These are phyloP conservation scores for Denticeps clupeoides DNA, from an alignment of 2,797 vertebrate species.

Conservation along the genomic window DNA sequence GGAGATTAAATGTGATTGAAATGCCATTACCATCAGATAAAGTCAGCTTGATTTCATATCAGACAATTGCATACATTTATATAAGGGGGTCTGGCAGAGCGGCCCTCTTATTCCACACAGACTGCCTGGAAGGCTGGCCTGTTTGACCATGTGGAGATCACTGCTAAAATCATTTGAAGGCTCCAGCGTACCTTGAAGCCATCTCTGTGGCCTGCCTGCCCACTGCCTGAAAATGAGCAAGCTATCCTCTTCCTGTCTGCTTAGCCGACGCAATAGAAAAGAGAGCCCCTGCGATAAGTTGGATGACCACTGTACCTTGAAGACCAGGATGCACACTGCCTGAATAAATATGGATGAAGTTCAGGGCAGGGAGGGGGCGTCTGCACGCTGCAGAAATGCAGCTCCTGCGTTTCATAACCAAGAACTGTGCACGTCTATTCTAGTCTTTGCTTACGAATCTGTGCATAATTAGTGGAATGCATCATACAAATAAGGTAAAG, in stretches of 20 bases:
- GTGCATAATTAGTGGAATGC: no score
- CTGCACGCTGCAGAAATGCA: background rate
- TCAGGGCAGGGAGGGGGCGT: no score
- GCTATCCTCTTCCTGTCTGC: slow-evolving; percentile 10
- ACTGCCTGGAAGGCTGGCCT: slow-evolving; percentile 10
- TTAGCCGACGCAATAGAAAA: background rate
- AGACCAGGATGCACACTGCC: background rate
- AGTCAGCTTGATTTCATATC: slow-evolving; percentile 20
- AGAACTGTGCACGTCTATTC: background rate
- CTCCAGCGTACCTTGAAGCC: slow-evolving; percentile 21
- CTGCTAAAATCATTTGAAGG: slow-evolving; percentile 22
- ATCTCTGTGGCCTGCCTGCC: slow-evolving; percentile 17
- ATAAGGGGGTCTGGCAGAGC: background rate
- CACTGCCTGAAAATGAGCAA: slow-evolving; percentile 10
- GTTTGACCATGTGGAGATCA: slow-evolving; percentile 15
- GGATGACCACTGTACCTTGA: slow-evolving; percentile 3
- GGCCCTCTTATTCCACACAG: no score
- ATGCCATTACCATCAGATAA: slow-evolving; percentile 46
- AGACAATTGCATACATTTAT: slow-evolving; percentile 16
- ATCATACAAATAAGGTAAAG: no score
- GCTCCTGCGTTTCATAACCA: background rate
- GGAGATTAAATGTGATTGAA: slow-evolving; percentile 43
- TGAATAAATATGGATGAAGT: background rate
- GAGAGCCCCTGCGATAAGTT: background rate
- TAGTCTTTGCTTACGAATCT: no score